Evolutionary conservation across 1,140 invertebrate species (phyloP).

Genomic region (Riptortus pedestris): DNA sequence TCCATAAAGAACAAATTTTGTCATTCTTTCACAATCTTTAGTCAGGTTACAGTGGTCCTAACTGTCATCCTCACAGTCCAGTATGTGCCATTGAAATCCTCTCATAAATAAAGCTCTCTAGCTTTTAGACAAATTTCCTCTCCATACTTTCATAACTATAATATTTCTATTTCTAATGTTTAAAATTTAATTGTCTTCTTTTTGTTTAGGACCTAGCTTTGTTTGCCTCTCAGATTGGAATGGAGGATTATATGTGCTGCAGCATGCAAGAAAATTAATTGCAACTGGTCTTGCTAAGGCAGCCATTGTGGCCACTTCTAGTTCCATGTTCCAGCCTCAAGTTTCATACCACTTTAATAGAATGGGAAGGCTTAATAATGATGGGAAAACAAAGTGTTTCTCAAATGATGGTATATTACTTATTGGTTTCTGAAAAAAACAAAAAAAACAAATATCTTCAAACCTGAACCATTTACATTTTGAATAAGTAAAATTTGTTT

Average conservation of each 20-base stretch:
- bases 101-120: no score
- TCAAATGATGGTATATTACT: slow-evolving; percentile 47
- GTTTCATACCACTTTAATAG: slow-evolving; percentile 47
- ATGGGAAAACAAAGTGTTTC: slow-evolving; percentile 59
- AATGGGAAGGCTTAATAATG: slow-evolving; percentile 50
- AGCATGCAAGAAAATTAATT: slow-evolving; percentile 51
- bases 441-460: neutral
- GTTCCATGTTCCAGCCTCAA: slow-evolving; percentile 51
- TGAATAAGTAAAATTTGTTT: slow-evolving; percentile 14
- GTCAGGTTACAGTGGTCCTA: no score
- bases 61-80: no score
- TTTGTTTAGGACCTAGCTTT: slow-evolving; percentile 51
- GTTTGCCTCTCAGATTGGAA: slow-evolving; percentile 61
- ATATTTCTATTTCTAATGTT: neutral
- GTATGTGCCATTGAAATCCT: neutral
- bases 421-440: neutral
- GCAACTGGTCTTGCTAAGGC: slow-evolving; percentile 51
- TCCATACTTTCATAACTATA: neutral
- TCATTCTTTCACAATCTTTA: no score
- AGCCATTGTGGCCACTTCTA: slow-evolving; percentile 56
- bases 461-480: neutral
- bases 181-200: neutral
- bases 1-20: no score
- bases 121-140: no score
- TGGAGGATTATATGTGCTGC: slow-evolving; percentile 53